Evolutionary conservation across 2,797 vertebrate genomes (phyloP), one percentile per base, ranked within the genome.

Genomic region (Cynodonichthys magdalenae): DNA sequence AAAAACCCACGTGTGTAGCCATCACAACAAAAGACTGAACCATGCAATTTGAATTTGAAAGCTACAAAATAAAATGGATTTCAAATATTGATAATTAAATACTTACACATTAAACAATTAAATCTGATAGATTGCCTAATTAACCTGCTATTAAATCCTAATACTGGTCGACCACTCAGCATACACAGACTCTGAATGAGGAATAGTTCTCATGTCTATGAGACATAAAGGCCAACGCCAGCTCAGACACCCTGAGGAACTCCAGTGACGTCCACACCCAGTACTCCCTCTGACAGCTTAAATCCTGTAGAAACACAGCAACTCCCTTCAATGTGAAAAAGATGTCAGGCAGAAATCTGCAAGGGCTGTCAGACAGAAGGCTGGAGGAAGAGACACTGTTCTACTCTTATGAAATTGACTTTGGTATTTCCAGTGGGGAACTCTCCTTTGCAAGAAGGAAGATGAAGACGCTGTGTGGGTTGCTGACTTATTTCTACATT

Each of bases 361-460:
- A 53, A 15, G 51, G 47, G 66, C 18, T 47, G 63, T 67, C 73
- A 73, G 49, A 74, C 47, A 52, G 49, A 60, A 79, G 64, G 34
- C 49, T 51, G 15, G 59, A 62, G 66, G 59, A 55, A 50, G 53
- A 79, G 55, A 70, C 27, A 69, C 59, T 59, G 53, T 60, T 65
- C 51, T 50, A 58, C 57, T 48, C 52, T 73, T 88, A 77, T 66
- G 73, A 82, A 85, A 85, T 18, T 36, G 39, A 27, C 58, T 59
- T 61, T 28, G 69, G 53, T 24, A 66, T 69, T 83, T 88, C 75
- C 71, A 73, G 56, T 51, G 34, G 66, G 78, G 82, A 85, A 86
- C 75, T 84, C 71, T 46, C 49, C 63, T 75, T 79, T 77, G 36
- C 74, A 42, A 84, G 72, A 60, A 81, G 65, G 78, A 86, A 80